Conservation (phyloP, 2,888 invertebrate species). For the Dasypolia templi region DNA sequence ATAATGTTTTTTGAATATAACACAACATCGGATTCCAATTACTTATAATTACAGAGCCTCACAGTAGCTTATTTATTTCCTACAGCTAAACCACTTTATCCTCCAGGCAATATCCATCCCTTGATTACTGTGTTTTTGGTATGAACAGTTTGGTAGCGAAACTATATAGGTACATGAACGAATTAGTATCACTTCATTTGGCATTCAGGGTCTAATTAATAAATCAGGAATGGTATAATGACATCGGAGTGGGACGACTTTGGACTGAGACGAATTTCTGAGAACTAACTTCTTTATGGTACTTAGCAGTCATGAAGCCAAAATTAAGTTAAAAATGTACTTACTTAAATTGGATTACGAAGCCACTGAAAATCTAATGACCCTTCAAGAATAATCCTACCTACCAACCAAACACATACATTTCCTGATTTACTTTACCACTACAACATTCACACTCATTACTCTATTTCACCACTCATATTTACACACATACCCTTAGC, state of each 20-base stretch:
- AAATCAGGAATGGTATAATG: constrained; percentile 90
- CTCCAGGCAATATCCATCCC: neutral
- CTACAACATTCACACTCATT: too few species aligned
- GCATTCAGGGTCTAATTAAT: constrained; percentile 85
- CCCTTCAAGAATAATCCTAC: too few species aligned
- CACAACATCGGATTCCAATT: too few species aligned
- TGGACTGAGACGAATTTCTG: constrained; percentile 78
- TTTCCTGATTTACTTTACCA: too few species aligned
- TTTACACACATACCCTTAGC: too few species aligned
- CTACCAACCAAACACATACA: too few species aligned
- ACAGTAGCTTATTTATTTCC: neutral
- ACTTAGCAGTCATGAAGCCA: too few species aligned
- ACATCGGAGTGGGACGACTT: constrained; percentile 68
- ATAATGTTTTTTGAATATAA: constrained; percentile 1
- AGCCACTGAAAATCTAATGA: too few species aligned
- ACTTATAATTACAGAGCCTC: too few species aligned
- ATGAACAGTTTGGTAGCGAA: constrained; percentile 25
- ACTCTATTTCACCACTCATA: too few species aligned
- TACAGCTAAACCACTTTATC: neutral
- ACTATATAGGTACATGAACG: constrained; percentile 18
- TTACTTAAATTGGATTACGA: too few species aligned
- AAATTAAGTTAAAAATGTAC: too few species aligned
- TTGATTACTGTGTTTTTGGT: constrained; percentile 13
- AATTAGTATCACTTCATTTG: constrained; percentile 32
- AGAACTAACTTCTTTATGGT: constrained; percentile 87